Evolutionary conservation across 2,888 invertebrate genomes (phyloP), one percentile per base, ranked within the genome.

Genomic region (Aphidoletes aphidimyza): DNA sequence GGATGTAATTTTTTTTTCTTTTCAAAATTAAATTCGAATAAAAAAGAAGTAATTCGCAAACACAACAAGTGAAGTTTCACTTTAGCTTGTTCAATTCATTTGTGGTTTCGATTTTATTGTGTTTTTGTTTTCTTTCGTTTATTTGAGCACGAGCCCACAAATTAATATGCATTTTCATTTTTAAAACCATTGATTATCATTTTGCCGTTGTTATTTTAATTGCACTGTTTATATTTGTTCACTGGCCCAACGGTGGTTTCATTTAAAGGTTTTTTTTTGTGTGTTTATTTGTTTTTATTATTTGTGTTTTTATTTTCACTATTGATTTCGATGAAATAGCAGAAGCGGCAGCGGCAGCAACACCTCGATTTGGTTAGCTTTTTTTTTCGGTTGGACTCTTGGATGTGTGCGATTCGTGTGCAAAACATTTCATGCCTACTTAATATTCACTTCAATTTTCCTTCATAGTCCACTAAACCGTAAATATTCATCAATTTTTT

Each of bases 381-480:
- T n/a, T n/a, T n/a, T n/a, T n/a, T n/a, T n/a, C n/a, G 54, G 54
- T 54, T 54, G 22, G n/a, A 54, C 22, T n/a, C n/a, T 54, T 54
- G 22, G 54, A 22, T 54, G 5, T 5, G 39, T 9, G 2, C 22
- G 54, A 26, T 54, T 54, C 54, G 26, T 54, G 69, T 30, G n/a
- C n/a, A 17, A 69, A 69, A 69, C 0, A 69, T 69, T 69, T 26
- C 69, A 69, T 69, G 69, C 69, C 69, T 30, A 69, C 30, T 69
- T 69, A 69, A 69, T 69, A 69, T 69, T 69, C 69, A 69, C 69
- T 69, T 69, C 34, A 34, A 26, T 69, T 69, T 69, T 69, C 69
- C 69, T 26, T 69, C 69, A 69, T 69, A 69, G 69, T 69, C 69
- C 69, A 69, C 69, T 69, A n/a, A 69, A 69, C 69, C 34, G 69